Evolutionary conservation across 1,140 invertebrate species (phyloP).

Genomic region (Euura saliciscinereae): DNA sequence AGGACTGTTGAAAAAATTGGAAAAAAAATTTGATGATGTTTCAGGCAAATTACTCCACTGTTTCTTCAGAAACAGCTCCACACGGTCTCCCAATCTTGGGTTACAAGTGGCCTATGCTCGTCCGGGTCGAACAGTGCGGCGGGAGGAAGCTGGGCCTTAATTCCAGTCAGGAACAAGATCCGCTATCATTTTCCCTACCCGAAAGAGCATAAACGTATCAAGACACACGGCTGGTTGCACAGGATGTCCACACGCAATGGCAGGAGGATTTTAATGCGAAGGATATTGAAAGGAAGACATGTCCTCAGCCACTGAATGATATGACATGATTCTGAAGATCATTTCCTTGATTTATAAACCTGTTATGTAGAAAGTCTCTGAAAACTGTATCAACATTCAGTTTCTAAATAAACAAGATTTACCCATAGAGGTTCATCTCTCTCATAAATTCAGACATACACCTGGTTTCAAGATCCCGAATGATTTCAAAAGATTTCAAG

Average conservation of each 20-base stretch:
- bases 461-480: too few species aligned
- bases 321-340: background rate
- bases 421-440: too few species aligned
- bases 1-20: too few species aligned
- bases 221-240: constrained; percentile 70
- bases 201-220: constrained; percentile 72
- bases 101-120: constrained; percentile 1
- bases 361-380: too few species aligned
- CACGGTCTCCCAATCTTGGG: constrained; percentile 10
- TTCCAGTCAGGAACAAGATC: constrained; percentile 56
- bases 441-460: too few species aligned
- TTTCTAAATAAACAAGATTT: too few species aligned
- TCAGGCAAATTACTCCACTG: constrained; percentile 30
- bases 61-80: constrained; percentile 16
- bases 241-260: constrained; percentile 73
- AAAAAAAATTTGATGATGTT: constrained; percentile 21
- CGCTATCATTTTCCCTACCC: constrained; percentile 76
- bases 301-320: constrained; percentile 69
- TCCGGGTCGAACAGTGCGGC: constrained; percentile 16
- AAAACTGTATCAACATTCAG: too few species aligned
- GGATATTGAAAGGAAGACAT: constrained; percentile 75
- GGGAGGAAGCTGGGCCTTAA: constrained; percentile 35
- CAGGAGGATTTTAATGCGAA: constrained; percentile 72
- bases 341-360: too few species aligned
- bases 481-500: too few species aligned